Evolutionary conservation across 2,888 invertebrate genomes (phyloP), one percentile per base, ranked within the genome.

Genomic region (Hetaerina titia): DNA sequence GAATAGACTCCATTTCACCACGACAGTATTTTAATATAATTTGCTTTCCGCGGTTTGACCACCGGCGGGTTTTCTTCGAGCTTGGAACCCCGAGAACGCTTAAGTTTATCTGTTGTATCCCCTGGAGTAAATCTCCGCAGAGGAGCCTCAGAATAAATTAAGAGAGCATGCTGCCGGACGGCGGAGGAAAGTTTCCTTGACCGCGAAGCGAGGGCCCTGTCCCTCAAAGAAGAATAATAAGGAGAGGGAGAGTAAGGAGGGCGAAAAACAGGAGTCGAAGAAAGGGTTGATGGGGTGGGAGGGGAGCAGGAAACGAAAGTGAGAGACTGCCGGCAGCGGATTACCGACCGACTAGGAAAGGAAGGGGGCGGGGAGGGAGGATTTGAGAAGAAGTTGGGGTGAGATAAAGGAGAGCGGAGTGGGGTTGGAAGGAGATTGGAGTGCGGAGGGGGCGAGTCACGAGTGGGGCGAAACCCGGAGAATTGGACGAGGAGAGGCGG

Each of bases 41-140:
- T 69, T n/a, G 69, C 69, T 69, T 69, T n/a, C 5, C 69, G 69
- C 22, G 69, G 69, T 69, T n/a, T 22, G 69, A 69, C 69, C 69
- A 69, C 69, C 69, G 22, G 69, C 5, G n/a, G 22, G 69, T 45
- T 45, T 4, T 45, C 45, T 45, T 45, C 45, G 45, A 45, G 4
- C 45, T 45, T 45, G 45, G 4, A 45, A 45, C 69, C 69, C n/a
- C 22, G 69, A 19, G 69, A 69, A 69, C 19, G n/a, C 69, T 69
- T n/a, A 69, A 69, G 69, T 69, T 69, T 69, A 69, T 69, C n/a
- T 8, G 22, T 8, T 69, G n/a, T 69, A 69, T 69, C 69, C 69
- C 69, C 69, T n/a, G 69, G 69, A 69, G 69, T 69, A 69, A 69
- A 69, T 69, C 69, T n/a, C 69, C 22, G 69, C 22, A n/a, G 69